These are phyloP conservation scores for Lates calcarifer DNA, from an alignment of 2,113 vertebrate species.

Conservation along the genomic window DNA sequence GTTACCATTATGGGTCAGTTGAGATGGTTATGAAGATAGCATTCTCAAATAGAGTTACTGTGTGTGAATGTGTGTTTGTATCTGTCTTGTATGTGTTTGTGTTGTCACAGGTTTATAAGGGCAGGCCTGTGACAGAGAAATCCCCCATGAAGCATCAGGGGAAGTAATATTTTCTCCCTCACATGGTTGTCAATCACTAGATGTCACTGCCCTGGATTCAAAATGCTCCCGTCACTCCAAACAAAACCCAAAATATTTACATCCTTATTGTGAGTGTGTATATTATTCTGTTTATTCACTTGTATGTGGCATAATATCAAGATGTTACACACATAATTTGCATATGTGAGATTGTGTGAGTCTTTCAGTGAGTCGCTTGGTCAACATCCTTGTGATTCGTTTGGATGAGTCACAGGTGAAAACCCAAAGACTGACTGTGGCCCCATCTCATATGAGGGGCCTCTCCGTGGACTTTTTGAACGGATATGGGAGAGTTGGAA, in stretches of 20 bases:
- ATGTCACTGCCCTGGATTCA: background rate
- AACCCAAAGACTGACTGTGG: slow-evolving; percentile 31
- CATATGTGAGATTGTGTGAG: slow-evolving; percentile 22
- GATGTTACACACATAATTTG: slow-evolving; percentile 11
- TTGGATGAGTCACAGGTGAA: slow-evolving; percentile 67
- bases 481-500: slow-evolving; percentile 47
- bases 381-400: slow-evolving; percentile 41
- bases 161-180: slow-evolving; percentile 19
- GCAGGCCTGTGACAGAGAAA: slow-evolving; percentile 24
- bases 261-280: background rate
- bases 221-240: slow-evolving; percentile 37
- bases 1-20: background rate
- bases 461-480: slow-evolving; percentile 19
- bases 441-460: background rate
- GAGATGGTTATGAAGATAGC: background rate
- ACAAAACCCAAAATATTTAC: slow-evolving; percentile 4
- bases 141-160: slow-evolving; percentile 12
- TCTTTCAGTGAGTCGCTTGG: slow-evolving; percentile 46
- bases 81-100: background rate
- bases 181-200: slow-evolving; percentile 38
- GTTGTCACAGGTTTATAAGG: slow-evolving; percentile 16
- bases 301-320: background rate
- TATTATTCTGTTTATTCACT: background rate
- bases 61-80: slow-evolving; percentile 1
- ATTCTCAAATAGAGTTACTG: background rate